Evolutionary conservation across 92 coral and sea anemone genomes (phyloP), one percentile per base, ranked within the genome.

Genomic region (Paramuricea clavata): DNA sequence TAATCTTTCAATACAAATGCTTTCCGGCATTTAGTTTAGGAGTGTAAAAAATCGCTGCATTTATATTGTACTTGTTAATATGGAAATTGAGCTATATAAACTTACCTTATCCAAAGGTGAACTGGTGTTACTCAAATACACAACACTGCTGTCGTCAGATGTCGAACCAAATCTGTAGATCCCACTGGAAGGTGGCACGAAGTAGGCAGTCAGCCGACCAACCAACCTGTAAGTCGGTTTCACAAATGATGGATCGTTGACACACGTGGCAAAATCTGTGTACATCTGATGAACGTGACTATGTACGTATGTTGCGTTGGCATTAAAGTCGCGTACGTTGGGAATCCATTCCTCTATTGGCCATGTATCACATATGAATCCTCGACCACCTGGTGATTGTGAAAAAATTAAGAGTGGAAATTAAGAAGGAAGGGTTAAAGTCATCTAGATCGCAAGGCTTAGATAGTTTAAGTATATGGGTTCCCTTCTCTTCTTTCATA

Each of bases 111-210:
- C 42, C 32, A 65, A 2, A 2, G 93, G 89, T 19, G 85, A 81
- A 5, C 86, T 81, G 27, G 60, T 90, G 57, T 64, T 42, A 76
- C 97, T 95, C 15, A 95, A 70, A 64, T 81, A 93, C 44, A 95
- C 85, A 44, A 91, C 94, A 36, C 95, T 94, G 74, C 86, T 81
- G 30, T 92, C 97, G 60, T 93, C 95, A 13, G 96, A 94, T 26
- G 77, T 87, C 64, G 93, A 83, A 59, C 64, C 88, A 61, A 95
- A 93, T 52, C 92, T 90, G 85, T 95, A 95, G 70, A 87, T 86
- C 32, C 93, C 94, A 76, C 92, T 92, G 13, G 95, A 92, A 70
- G 97, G 98, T 15, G 98, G 92, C 17, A 92, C 93, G 49, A 95
- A 95, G 81, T 89, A 93, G 6, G 95, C 97, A 43, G 95, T 87